phyloP scores from a whole-genome alignment of 2,888 invertebrate genomes.

The Cephus pulcher region DNA sequence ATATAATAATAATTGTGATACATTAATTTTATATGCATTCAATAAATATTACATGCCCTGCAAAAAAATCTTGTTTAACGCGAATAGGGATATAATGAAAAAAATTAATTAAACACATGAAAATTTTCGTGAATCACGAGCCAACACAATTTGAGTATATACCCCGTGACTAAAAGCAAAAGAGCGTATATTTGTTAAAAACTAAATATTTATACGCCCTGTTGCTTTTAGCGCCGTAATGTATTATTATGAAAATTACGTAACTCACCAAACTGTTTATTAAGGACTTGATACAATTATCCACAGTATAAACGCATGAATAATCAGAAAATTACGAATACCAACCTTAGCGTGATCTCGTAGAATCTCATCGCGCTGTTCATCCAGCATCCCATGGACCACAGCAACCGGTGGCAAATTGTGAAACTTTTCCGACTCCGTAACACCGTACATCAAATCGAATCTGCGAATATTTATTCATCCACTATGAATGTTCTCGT shows the following conservation, averaged over 20 bases:
- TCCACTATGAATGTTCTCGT: neutral
- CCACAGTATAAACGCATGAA: neutral
- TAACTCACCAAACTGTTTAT: neutral
- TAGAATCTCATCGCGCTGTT: conserved; percentile 81
- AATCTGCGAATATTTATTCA: conserved; percentile 70
- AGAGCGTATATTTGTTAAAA: too few relatives aligned
- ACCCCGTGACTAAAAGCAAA: too few relatives aligned
- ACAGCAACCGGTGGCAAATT: conserved; percentile 79
- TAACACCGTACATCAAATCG: conserved; percentile 88
- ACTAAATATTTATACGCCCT: too few relatives aligned
- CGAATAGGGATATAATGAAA: too few relatives aligned
- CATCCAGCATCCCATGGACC: conserved; percentile 79
- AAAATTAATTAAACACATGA: too few relatives aligned
- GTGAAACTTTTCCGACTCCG: conserved; percentile 85
- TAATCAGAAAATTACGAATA: conserved; percentile 1
- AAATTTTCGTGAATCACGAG: too few relatives aligned
- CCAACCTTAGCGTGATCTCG: conserved; percentile 75
- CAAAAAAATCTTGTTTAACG: neutral
- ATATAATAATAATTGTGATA: neutral
- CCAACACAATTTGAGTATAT: too few relatives aligned
- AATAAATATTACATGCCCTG: neutral
- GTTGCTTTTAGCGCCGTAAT: too few relatives aligned
- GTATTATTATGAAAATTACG: neutral
- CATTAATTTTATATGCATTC: neutral
- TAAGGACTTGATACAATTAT: neutral